Evolutionary conservation across 2,888 invertebrate species (phyloP).

Genomic region (Bombylius major): DNA sequence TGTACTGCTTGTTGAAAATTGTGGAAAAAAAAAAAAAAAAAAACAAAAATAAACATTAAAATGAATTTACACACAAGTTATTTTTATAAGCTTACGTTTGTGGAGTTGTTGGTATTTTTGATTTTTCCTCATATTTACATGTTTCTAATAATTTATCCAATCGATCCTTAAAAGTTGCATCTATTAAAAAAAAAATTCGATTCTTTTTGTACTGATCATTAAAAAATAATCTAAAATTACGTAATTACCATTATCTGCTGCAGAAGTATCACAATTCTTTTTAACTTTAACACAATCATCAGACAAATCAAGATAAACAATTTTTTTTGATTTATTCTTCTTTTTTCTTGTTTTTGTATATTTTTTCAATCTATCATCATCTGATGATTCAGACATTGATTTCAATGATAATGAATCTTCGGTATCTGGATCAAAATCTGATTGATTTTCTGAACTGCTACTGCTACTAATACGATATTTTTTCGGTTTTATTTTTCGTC

Average conservation of each 20-base stretch:
- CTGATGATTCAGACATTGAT: too few relatives aligned
- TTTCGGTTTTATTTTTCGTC: too few relatives aligned
- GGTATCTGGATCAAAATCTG: too few relatives aligned
- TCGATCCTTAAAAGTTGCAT: slow-evolving; percentile 18
- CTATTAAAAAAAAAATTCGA: slow-evolving; percentile 14
- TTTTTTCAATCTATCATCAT: not conserved
- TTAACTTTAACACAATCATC: slow-evolving; percentile 25
- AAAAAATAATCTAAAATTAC: too few relatives aligned
- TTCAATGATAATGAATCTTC: too few relatives aligned
- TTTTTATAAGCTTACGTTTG: slow-evolving; percentile 2
- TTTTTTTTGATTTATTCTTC: slow-evolving; percentile 11
- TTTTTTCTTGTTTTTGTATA: not conserved
- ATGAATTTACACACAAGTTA: not conserved
- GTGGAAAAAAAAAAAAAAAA: not conserved
- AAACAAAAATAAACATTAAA: not conserved
- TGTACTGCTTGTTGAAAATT: not conserved
- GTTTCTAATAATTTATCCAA: slow-evolving; percentile 25
- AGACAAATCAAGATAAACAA: slow-evolving; percentile 30
- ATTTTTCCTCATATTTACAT: slow-evolving; percentile 21
- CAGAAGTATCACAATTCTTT: slow-evolving; percentile 16
- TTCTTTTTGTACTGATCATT: too few relatives aligned
- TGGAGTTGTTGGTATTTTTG: slow-evolving; percentile 23
- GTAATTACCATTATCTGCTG: slow-evolving; percentile 24
- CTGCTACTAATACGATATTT: too few relatives aligned
- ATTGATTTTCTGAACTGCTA: too few relatives aligned